phyloP scores from a whole-genome alignment of 2,888 invertebrate species.

The Polydrusus tereticollis region DNA sequence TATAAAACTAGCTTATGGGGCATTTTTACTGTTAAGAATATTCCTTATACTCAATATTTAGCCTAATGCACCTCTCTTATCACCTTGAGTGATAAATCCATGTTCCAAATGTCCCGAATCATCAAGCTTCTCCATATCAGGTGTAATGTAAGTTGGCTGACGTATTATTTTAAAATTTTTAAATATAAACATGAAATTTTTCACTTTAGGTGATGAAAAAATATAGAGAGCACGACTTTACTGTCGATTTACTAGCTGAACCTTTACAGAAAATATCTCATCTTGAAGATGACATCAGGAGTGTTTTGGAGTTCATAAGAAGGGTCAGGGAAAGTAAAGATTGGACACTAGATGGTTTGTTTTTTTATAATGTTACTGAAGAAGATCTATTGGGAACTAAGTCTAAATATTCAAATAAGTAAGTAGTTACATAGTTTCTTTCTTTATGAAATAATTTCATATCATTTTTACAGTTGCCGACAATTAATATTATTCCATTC shows the following conservation, averaged over 20 bases:
- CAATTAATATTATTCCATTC: no score
- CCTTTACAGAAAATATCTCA: constrained; percentile 62
- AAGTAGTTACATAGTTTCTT: constrained; percentile 3
- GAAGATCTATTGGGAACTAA: constrained; percentile 62
- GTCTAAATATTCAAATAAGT: constrained; percentile 27
- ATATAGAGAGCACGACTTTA: constrained; percentile 60
- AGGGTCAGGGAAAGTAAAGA: constrained; percentile 63
- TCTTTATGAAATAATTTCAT: neutral
- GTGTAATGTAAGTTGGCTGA: constrained; percentile 26
- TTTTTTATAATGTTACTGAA: constrained; percentile 66
- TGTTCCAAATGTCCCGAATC: constrained; percentile 17
- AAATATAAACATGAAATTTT: constrained; percentile 38
- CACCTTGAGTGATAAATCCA: constrained; percentile 51
- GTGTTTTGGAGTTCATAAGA: constrained; percentile 67
- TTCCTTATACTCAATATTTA: neutral
- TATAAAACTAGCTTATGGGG: neutral
- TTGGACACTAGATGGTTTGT: constrained; percentile 66
- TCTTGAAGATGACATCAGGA: constrained; percentile 64
- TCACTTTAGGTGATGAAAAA: constrained; percentile 63
- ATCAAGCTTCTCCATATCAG: constrained; percentile 2
- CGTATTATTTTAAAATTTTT: neutral
- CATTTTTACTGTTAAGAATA: neutral
- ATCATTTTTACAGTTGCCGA: no score
- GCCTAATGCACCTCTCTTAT: constrained; percentile 35
- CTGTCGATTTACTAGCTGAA: constrained; percentile 59